Evolutionary conservation across 2,113 vertebrate genomes (phyloP), one percentile per base, ranked within the genome.

Genomic region (Semnornis frantzii): DNA sequence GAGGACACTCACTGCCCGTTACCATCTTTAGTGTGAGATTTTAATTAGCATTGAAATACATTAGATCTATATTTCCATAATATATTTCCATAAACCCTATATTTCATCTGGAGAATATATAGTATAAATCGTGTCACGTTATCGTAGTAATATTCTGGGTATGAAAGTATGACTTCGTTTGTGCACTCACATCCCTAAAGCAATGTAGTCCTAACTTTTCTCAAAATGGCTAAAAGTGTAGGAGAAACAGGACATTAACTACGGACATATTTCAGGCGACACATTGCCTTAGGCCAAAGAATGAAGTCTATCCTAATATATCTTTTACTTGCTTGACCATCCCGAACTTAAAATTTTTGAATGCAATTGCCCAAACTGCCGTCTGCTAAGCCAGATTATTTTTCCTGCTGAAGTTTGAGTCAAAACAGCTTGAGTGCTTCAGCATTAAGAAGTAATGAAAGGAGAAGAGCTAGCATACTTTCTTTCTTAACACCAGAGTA

Each of bases 21-120:
- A 93, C 7, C 39, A 71, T 72, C 60, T 87, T 73, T 74, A 95
- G 82, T 78, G 37, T 25, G 39, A 48, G 50, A 81, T 54, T 96
- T 96, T 90, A 93, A 96, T 95, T 92, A 96, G 70, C 84, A 91
- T 72, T 96, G 64, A 95, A 96, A 94, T 50, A 34, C 59, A 81
- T 91, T 94, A 69, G 30, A 80, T 93, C 95, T 92, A 84, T n/a
- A n/a, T n/a, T n/a, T n/a, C n/a, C n/a, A n/a, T n/a, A n/a, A n/a
- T n/a, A n/a, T n/a, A n/a, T n/a, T n/a, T n/a, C n/a, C n/a, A n/a
- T n/a, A n/a, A n/a, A 81, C 57, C 82, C 66, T 88, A 27, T 90
- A 72, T 89, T 79, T 95, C 34, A 91, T 93, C 91, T 90, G 89
- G 55, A 74, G 31, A 66, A 96, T 83, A 91, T 94, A 78, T 18